Evolutionary conservation across 2,113 vertebrate species (phyloP), one percentile per base, ranked within the genome.

Genomic region (Pelmatolapia mariae): DNA sequence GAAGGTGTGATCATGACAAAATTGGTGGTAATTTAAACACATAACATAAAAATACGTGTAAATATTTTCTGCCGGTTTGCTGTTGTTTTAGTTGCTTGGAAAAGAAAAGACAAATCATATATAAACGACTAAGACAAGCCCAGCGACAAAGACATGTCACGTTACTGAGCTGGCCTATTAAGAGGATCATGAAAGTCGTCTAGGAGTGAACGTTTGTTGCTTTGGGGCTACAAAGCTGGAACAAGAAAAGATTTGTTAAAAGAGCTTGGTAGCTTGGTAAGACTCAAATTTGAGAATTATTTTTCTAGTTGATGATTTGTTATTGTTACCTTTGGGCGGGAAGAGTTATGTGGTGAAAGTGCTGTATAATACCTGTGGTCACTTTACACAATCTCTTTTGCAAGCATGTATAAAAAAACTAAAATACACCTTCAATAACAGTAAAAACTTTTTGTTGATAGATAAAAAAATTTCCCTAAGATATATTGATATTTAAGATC

Each of bases 1-100:
- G 73, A 52, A 78, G 45, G 45, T 78, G 73, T 31, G 26, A 52
- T 52, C 73, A 52, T 52, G 71, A 78, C 16, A 50, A 50, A 50
- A 50, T 19, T 50, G 45, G 4, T 78, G 26, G 16, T 33, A 52
- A n/a, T 52, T 78, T 52, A 78, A 78, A 78, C 73, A 52, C 43
- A 29, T 26, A 73, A 45, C 13, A 47, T 19, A 52, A 50, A 78
- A 0, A 31, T 50, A 12, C 1, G 3, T 50, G 29, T 52, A 52
- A 78, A 52, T 6, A 18, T 52, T 52, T 78, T 31, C 26, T 78
- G 45, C 19, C 3, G 4, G 26, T 50, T 31, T 78, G 10, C 18
- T 50, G 4, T 2, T 76, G 9, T 18, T 47, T 47, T 29, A 47
- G 43, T 73, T 47, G 43, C 16, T 78, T 19, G 31, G 26, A 50